Evolutionary conservation across 2,888 invertebrate species (phyloP), one percentile per base, ranked within the genome.

Genomic region (Biston betularia): DNA sequence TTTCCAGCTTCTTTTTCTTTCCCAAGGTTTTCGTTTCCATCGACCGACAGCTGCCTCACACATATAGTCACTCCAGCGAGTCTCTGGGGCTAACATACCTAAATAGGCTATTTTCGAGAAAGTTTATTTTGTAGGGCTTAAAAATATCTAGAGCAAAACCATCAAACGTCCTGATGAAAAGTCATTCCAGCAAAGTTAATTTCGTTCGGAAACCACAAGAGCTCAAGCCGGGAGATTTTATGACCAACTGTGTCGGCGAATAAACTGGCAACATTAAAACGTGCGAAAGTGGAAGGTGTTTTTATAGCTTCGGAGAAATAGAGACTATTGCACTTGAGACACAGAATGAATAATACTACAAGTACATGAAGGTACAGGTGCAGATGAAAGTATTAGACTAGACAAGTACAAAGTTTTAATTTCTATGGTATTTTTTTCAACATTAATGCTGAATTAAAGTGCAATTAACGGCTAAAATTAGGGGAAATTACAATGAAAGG

Each of bases 291-390:
- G 73, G 77, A 74, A 73, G 77, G 73, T 76, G 74, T 76, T 81
- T 89, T 88, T 87, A 89, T 85, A 63, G 77, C 82, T 87, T 83
- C 83, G 73, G 70, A 80, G 87, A 86, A 89, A 79, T 70, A 70
- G 76, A 74, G 74, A 79, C 50, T 65, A 65, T 64, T 64, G 66
- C 62, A 66, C 62, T 66, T 56, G 57, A 52, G 14, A 12, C 38
- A 15, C 52, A 40, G 52, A 38, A 38, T 53, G 38, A 38, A 38
- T 38, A 34, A 34, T 6, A 52, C 14, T 38, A 34, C 33, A 11
- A 14, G 52, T 38, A 7, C 38, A 10, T 24, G 42, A 44, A 24
- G 24, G 12, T 65, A 57, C 55, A 65, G 40, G 7, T 40, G 46
- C 14, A 9, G 45, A 53, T 56, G 24, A 62, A 62, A 58, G 58